Evolutionary conservation across 2,113 vertebrate species (phyloP), one percentile per base, ranked within the genome.

Genomic region (Scalopus aquaticus): DNA sequence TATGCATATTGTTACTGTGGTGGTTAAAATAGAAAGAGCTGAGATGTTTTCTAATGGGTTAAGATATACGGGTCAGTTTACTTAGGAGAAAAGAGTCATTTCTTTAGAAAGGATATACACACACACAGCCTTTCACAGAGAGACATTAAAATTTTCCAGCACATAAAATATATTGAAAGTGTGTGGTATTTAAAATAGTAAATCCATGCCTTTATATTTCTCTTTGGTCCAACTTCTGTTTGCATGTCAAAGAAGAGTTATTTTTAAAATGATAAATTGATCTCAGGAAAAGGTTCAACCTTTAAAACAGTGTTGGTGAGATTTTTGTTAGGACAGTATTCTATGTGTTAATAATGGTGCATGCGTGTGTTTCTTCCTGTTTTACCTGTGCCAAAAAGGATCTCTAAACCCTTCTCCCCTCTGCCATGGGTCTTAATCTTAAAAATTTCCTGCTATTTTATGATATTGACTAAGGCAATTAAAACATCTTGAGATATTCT

Each of bases 281-380:
- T 94, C 46, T 64, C 19, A 87, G 60, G 54, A 80, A 92, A n/a
- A 32, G 17, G 10, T 20, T 62, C 77, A 79, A 90, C 19, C 24
- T 79, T 86, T 79, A 49, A 69, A 92, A 79, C 24, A 12, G 22
- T 60, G 20, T 51, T 89, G 64, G 44, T 89, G 74, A 91, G 56
- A 44, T 67, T 91, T 95, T 92, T 95, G 49, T 93, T 32, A 79
- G 65, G n/a, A 20, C 60, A 80, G 2, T 77, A 72, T 32, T 93
- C 42, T 69, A 32, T 35, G n/a, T 85, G 32, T 65, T 74, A 77
- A 44, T 6, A 79, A 37, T 54, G 54, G 24, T 54, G 83, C n/a
- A 4, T 58, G 30, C 62, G 51, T 72, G 24, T 69, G 9, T 60
- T 30, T 46, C 49, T 74, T 69, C 28, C 37, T 80, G 24, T 10